Evolutionary conservation across 2,797 vertebrate species (phyloP).

Genomic region (Microctenopoma stevenorrisi): DNA sequence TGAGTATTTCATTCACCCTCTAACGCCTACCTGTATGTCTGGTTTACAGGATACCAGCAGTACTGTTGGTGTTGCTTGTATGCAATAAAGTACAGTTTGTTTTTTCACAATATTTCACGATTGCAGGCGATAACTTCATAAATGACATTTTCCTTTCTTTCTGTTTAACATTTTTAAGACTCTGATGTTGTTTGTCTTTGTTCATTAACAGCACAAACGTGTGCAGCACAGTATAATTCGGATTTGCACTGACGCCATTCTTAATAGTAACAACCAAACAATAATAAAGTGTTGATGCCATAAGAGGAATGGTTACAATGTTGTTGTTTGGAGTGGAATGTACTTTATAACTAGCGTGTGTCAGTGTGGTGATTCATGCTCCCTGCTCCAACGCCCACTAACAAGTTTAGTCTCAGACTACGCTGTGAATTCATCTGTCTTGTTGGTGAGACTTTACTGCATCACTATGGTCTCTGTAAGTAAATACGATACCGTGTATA

Average conservation of each 20-base stretch:
- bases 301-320: conserved; percentile 17
- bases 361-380: conserved; percentile 64
- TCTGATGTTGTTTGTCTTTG: background rate
- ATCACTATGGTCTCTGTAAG: conserved; percentile 1
- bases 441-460: conserved; percentile 10
- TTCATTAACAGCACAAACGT: background rate
- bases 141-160: too few relatives aligned
- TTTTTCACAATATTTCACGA: too few relatives aligned
- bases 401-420: conserved; percentile 26
- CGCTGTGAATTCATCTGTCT: conserved; percentile 10
- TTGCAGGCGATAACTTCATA: too few relatives aligned
- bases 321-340: conserved; percentile 19
- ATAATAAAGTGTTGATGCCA: conserved; percentile 8
- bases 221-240: conserved; percentile 2
- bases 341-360: conserved; percentile 44
- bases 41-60: background rate
- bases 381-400: conserved; percentile 48
- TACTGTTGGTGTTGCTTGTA: too few relatives aligned
- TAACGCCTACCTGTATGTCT: background rate
- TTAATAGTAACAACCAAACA: conserved; percentile 20
- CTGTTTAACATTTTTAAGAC: too few relatives aligned
- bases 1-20: background rate
- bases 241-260: background rate
- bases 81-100: too few relatives aligned
- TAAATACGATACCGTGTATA: background rate